Conservation (phyloP, 2,113 vertebrate genomes). For the mouse (Mus musculus) region GRCm39 chr7:67250001-67250500, state of each 20-base stretch:
- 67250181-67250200: neutral
- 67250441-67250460: neutral
- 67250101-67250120: neutral
- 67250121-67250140: neutral
- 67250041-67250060: neutral
- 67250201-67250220: neutral
- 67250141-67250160: neutral
- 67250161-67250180: neutral
- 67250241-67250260: neutral
- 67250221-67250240: neutral
- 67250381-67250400: neutral
- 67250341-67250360: neutral
- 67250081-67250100: neutral
- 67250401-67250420: neutral
- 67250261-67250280: neutral
- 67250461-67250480: slow-evolving; percentile 11
- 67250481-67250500: neutral
- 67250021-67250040: neutral
- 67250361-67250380: slow-evolving; percentile 11
- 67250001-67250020: neutral
- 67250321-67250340: neutral
- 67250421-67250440: neutral
- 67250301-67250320: neutral
- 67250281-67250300: slow-evolving; percentile 5
- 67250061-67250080: neutral